Evolutionary conservation across 2,797 vertebrate genomes (phyloP), one percentile per base, ranked within the genome.

Genomic region (Novumbra hubbsi): DNA sequence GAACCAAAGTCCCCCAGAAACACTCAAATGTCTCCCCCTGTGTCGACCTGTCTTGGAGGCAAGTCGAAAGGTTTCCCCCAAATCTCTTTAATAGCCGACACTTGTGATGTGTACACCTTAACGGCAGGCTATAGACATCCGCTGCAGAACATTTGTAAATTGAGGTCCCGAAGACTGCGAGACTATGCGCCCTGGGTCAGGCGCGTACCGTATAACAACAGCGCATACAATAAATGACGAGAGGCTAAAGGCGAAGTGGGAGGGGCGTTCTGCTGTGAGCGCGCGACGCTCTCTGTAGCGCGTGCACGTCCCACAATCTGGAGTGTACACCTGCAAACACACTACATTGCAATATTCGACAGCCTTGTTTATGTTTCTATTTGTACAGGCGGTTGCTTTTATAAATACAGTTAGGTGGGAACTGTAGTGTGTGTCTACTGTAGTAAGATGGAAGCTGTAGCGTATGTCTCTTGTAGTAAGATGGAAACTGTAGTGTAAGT

Each of bases 181-280:
- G 69, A 64, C 27, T 70, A 68, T 75, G 68, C 68, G 30, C 28
- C 74, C 24, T 50, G 21, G 38, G 11, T 38, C 15, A 65, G 76
- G 32, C 45, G 68, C 77, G 79, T 82, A 78, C 75, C 9, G 55
- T 12, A 32, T 74, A 75, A 84, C 88, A 84, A 86, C 62, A 85
- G 80, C 73, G 78, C 41, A 11, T 83, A 85, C 81, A 78, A 76
- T 76, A 76, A 76, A 50, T 73, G 16, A 12, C 32, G 73, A 74
- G 75, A 81, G 77, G 71, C 7, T 15, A 66, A 74, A 78, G 79
- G 73, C 17, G 45, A 66, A 75, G 88, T 81, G 84, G 89, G 89
- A 83, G 86, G 90, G 5, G 28, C 83, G 16, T 60, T 57, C 72
- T 55, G 5, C 78, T 45, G 71, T 76, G 86, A 49, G 70, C 83